phyloP scores from a whole-genome alignment of 2,113 vertebrate genomes.

The Hypomesus transpacificus region DNA sequence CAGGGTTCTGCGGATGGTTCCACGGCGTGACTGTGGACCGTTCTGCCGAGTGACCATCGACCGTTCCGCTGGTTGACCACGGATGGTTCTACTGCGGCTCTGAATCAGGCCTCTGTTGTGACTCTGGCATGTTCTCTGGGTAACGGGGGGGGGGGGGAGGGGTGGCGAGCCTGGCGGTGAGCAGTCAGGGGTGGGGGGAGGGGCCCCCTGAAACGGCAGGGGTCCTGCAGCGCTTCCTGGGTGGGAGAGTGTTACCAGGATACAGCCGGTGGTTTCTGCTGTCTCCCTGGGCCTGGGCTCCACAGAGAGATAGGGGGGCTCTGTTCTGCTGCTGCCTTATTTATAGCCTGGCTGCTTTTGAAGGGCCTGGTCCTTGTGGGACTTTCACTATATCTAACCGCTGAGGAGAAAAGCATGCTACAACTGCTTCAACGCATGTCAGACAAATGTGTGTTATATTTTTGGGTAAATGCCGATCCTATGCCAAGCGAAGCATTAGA shows the following conservation, averaged over 20 bases:
- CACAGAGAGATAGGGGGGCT: conserved; percentile 16
- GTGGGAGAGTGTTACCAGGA: conserved; percentile 42
- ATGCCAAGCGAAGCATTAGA: too few relatives aligned
- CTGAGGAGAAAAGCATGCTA: background rate
- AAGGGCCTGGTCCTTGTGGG: background rate
- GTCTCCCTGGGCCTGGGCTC: background rate
- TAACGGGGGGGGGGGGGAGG: conserved; percentile 35
- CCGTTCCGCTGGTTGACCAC: too few relatives aligned
- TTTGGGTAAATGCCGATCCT: too few relatives aligned
- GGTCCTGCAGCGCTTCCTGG: conserved; percentile 32
- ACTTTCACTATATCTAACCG: conserved; percentile 7
- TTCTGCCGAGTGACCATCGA: too few relatives aligned
- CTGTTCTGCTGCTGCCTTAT: conserved; percentile 17
- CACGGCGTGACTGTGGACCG: too few relatives aligned
- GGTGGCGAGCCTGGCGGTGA: conserved; percentile 20
- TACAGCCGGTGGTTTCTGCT: conserved; percentile 27
- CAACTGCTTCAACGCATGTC: background rate
- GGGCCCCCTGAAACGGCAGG: conserved; percentile 26
- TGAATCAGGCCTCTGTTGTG: conserved; percentile 30
- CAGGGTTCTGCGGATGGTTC: too few relatives aligned
- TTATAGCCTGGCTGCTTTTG: conserved; percentile 11
- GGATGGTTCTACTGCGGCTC: too few relatives aligned
- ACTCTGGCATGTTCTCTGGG: conserved; percentile 34
- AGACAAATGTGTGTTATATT: background rate
- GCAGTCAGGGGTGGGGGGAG: conserved; percentile 1